Conservation (phyloP, 2,113 vertebrate genomes). For the Cyphomyrus plagiostoma region DNA sequence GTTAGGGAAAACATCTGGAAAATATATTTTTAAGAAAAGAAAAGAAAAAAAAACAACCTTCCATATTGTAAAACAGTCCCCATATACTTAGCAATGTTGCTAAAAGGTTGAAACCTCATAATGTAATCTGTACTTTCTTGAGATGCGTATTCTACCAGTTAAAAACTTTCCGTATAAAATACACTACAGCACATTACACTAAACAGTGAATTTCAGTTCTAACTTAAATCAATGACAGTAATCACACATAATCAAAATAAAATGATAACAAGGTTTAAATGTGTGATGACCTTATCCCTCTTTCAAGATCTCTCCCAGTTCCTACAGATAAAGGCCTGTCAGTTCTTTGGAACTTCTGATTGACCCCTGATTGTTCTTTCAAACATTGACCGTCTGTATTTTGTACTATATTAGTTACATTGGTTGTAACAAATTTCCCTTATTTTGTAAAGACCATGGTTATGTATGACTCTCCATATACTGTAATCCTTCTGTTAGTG, state of each 20-base stretch:
- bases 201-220: slow-evolving; percentile 1
- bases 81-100: slow-evolving; percentile 5
- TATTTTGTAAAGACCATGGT: background rate
- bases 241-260: background rate
- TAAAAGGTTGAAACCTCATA: background rate
- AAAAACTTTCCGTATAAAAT: slow-evolving; percentile 52
- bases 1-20: slow-evolving; percentile 16
- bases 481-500: background rate
- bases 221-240: background rate
- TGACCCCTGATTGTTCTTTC: background rate
- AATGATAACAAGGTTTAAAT: background rate
- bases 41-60: slow-evolving; percentile 13
- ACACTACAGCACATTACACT: slow-evolving; percentile 37
- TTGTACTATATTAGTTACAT: background rate
- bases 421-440: background rate
- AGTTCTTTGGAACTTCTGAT: slow-evolving; percentile 22
- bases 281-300: background rate
- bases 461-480: slow-evolving; percentile 1
- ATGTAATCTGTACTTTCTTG: background rate
- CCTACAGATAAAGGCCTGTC: slow-evolving; percentile 3
- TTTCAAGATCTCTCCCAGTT: slow-evolving; percentile 4
- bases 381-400: slow-evolving; percentile 3
- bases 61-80: slow-evolving; percentile 1
- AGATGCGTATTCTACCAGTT: slow-evolving; percentile 1
- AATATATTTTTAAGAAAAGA: slow-evolving; percentile 13